phyloP scores from a whole-genome alignment of 2,888 invertebrate species.

The Mythimna lalbum region DNA sequence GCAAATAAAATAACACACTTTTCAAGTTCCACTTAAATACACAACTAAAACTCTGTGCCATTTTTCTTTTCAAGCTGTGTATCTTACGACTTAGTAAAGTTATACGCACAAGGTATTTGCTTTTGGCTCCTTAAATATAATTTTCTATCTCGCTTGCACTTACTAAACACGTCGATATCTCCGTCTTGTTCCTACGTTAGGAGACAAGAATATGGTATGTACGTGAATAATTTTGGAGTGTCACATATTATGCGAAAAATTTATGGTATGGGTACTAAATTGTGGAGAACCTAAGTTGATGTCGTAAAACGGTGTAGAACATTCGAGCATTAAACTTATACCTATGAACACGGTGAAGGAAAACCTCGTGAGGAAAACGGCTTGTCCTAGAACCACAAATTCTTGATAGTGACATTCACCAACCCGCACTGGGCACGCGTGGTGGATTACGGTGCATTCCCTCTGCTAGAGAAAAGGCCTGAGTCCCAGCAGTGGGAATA shows the following conservation, averaged over 20 bases:
- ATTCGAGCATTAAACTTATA: no score
- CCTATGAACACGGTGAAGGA: no score
- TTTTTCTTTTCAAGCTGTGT: slow-evolving; percentile 16
- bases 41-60: background rate
- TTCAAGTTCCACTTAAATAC: background rate
- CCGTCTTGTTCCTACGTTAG: slow-evolving; percentile 15
- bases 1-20: slow-evolving; percentile 10
- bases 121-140: slow-evolving; percentile 7
- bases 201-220: background rate
- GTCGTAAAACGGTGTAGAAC: background rate
- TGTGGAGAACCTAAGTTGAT: background rate
- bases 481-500: no score
- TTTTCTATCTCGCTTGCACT: slow-evolving; percentile 20
- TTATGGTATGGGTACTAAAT: background rate
- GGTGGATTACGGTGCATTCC: no score
- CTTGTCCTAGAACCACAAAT: no score
- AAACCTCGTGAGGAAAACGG: no score
- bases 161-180: background rate
- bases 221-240: slow-evolving; percentile 16
- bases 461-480: no score
- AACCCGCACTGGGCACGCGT: no score
- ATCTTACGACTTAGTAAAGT: slow-evolving; percentile 26
- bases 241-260: slow-evolving; percentile 3
- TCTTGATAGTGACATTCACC: no score
- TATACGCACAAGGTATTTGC: slow-evolving; percentile 13